These are phyloP conservation scores for Nautilus pompilius DNA, from an alignment of 1,140 invertebrate species.

Conservation along the genomic window DNA sequence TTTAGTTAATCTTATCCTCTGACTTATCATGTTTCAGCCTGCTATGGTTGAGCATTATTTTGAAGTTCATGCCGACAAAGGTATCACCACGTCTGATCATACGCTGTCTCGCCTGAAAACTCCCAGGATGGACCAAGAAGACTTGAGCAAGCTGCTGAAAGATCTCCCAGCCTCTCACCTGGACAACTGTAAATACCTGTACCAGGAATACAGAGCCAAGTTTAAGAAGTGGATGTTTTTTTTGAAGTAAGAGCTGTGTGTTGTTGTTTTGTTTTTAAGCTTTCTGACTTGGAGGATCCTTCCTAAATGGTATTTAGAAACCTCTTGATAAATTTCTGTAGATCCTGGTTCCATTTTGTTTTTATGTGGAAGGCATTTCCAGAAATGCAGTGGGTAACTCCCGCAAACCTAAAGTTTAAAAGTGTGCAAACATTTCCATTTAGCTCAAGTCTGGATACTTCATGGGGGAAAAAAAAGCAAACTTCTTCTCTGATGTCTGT, in stretches of 20 bases:
- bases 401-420: background rate
- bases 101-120: conserved; percentile 75
- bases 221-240: conserved; percentile 56
- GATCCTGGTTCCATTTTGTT: background rate
- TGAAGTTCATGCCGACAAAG: conserved; percentile 30
- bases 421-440: background rate
- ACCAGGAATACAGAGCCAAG: conserved; percentile 35
- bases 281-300: background rate
- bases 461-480: background rate
- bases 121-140: conserved; percentile 67
- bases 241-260: conserved; percentile 51
- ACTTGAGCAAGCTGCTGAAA: conserved; percentile 62
- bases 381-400: conserved; percentile 12
- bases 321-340: background rate
- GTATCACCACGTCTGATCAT: conserved; percentile 71
- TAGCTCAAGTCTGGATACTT: background rate
- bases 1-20: too few species aligned
- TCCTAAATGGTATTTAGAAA: background rate
- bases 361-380: conserved; percentile 15
- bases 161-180: conserved; percentile 38
- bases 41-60: conserved; percentile 54
- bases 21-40: conserved; percentile 2
- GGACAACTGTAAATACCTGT: conserved; percentile 38
- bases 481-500: conserved; percentile 34
- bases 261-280: conserved; percentile 4